Conservation (phyloP, 2,888 invertebrate genomes). For the Lasiommata megera region DNA sequence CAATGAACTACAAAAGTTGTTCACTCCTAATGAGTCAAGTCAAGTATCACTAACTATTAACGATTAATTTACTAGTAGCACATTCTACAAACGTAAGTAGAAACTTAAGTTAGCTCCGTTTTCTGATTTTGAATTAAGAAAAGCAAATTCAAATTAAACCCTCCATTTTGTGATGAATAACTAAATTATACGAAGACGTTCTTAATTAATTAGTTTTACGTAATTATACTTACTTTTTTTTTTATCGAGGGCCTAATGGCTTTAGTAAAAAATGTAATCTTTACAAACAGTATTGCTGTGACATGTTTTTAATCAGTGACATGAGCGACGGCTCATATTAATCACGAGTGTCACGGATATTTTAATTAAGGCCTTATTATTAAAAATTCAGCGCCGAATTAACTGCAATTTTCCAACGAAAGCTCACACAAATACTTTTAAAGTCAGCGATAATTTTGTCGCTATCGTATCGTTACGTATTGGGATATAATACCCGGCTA, state of each 20-base stretch:
- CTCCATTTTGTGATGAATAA: neutral
- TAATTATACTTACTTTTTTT: neutral
- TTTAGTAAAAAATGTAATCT: constrained; percentile 19
- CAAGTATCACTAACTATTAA: no score
- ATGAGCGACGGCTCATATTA: constrained; percentile 61
- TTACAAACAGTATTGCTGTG: constrained; percentile 39
- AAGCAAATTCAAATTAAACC: no score
- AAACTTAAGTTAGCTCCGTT: no score
- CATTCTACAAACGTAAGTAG: no score
- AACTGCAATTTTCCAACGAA: constrained; percentile 66
- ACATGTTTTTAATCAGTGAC: constrained; percentile 69
- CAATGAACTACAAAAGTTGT: no score
- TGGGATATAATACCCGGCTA: no score
- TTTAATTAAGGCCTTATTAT: constrained; percentile 76
- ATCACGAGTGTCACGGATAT: constrained; percentile 61
- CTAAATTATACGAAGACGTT: neutral
- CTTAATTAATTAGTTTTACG: neutral
- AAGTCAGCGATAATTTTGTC: constrained; percentile 29
- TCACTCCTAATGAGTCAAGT: no score
- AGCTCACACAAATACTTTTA: constrained; percentile 41
- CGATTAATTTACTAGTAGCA: no score
- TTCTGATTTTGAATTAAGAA: no score
- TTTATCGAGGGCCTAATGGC: neutral
- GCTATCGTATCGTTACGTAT: neutral
- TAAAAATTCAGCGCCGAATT: constrained; percentile 62